Conservation (phyloP, 2,797 vertebrate species). For the Crocidura indochinensis region DNA sequence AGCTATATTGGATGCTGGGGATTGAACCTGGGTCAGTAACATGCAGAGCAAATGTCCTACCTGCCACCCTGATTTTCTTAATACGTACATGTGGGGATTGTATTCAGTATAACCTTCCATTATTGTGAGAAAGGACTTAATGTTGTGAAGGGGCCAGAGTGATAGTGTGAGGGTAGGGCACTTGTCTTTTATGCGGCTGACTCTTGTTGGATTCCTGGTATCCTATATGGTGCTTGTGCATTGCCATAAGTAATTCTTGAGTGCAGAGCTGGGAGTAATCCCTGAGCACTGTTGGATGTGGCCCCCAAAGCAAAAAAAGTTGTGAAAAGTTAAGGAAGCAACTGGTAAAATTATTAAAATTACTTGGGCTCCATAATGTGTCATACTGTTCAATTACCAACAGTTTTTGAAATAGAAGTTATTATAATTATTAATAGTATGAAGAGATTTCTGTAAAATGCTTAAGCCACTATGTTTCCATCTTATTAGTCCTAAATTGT, state of each 20-base stretch:
- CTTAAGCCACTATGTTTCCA: not conserved
- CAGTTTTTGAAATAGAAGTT: slow-evolving; percentile 34
- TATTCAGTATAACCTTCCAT: slow-evolving; percentile 5
- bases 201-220: no score
- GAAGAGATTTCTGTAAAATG: slow-evolving; percentile 8
- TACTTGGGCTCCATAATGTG: slow-evolving; percentile 57
- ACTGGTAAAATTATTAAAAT: slow-evolving; percentile 50
- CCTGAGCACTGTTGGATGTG: no score
- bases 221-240: no score
- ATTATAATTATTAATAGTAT: slow-evolving; percentile 36
- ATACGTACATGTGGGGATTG: not conserved
- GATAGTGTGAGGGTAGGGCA: no score
- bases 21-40: not conserved
- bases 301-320: no score
- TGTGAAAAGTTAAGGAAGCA: slow-evolving; percentile 24
- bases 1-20: not conserved
- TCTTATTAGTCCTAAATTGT: not conserved
- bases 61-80: not conserved
- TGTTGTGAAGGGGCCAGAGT: slow-evolving; percentile 43
- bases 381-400: slow-evolving; percentile 40
- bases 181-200: no score
- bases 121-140: slow-evolving; percentile 49
- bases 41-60: no score
- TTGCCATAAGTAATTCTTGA: no score
- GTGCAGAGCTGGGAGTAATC: no score